Evolutionary conservation across 2,888 invertebrate species (phyloP).

Genomic region (Noctua janthe): DNA sequence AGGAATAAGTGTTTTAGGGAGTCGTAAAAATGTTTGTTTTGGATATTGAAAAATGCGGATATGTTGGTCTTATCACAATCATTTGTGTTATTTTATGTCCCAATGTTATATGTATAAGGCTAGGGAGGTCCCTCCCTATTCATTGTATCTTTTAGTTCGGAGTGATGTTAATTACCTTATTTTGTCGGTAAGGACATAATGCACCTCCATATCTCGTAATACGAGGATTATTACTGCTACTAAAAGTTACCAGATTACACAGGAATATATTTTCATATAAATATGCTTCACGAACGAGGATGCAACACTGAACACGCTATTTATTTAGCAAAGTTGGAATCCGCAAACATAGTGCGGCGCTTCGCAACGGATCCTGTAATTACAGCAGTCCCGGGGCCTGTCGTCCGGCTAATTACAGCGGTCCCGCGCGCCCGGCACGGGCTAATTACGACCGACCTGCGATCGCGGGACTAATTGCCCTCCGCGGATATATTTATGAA

Average conservation of each 20-base stretch:
- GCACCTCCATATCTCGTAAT: not conserved
- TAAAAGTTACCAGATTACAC: not conserved
- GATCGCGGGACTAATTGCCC: constrained; percentile 69
- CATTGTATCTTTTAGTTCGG: not conserved
- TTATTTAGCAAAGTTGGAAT: constrained; percentile 61
- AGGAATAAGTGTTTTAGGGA: constrained; percentile 11
- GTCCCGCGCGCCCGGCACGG: constrained; percentile 66
- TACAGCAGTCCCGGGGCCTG: constrained; percentile 66
- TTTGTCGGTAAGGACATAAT: not conserved
- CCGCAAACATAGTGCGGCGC: constrained; percentile 60
- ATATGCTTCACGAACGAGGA: constrained; percentile 36
- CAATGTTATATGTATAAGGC: not conserved
- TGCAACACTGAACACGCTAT: constrained; percentile 54
- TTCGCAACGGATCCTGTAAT: constrained; percentile 69
- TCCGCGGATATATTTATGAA: constrained; percentile 71
- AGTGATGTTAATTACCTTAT: not conserved
- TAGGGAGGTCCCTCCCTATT: not conserved
- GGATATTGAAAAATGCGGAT: constrained; percentile 6
- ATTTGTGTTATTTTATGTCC: not conserved
- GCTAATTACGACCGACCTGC: constrained; percentile 68
- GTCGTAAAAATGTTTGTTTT: constrained; percentile 33
- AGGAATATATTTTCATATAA: constrained; percentile 35
- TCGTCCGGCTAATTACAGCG: constrained; percentile 71
- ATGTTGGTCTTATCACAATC: not conserved
- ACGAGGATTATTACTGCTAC: not conserved